A percentile compares a stretch with the other conserved stretches of the same genome.
phyloP scores from a whole-genome alignment of 2,797 vertebrate genomes.

The Acridotheres tristis region DNA sequence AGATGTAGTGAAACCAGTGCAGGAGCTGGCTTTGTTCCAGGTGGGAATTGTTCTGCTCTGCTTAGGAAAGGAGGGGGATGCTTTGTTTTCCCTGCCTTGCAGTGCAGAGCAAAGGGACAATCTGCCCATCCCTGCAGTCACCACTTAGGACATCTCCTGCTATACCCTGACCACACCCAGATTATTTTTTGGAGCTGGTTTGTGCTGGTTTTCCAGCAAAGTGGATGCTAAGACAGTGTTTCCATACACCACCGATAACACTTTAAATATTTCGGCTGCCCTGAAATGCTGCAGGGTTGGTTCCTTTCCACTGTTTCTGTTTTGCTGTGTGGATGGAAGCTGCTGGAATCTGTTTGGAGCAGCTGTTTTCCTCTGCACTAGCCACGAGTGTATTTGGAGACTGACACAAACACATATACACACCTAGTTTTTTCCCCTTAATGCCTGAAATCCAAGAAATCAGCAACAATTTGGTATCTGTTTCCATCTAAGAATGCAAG shows the following conservation, averaged over 20 bases:
- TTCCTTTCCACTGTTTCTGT: fast-evolving
- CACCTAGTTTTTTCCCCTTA: fast-evolving
- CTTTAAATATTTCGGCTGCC: background rate
- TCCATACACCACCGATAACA: background rate
- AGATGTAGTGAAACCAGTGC: background rate
- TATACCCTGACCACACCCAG: background rate
- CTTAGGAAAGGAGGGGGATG: background rate
- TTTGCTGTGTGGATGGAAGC: background rate
- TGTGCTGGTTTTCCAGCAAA: background rate
- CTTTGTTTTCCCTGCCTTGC: background rate
- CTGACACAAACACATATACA: background rate
- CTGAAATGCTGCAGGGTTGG: background rate
- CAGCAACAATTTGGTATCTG: background rate
- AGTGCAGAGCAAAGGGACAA: background rate
- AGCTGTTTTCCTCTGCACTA: background rate
- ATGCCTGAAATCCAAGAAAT: background rate
- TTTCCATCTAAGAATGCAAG: background rate
- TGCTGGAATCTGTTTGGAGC: background rate
- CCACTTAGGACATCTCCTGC: background rate
- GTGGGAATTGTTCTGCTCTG: background rate
- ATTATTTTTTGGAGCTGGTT: background rate
- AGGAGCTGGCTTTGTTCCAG: background rate
- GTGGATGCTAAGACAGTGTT: background rate
- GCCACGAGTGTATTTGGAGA: background rate
- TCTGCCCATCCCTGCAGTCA: background rate